Percentiles rank a stretch among this genome's conserved stretches.
Conservation (phyloP, 1,140 invertebrate species). For the Helicoverpa zea region DNA sequence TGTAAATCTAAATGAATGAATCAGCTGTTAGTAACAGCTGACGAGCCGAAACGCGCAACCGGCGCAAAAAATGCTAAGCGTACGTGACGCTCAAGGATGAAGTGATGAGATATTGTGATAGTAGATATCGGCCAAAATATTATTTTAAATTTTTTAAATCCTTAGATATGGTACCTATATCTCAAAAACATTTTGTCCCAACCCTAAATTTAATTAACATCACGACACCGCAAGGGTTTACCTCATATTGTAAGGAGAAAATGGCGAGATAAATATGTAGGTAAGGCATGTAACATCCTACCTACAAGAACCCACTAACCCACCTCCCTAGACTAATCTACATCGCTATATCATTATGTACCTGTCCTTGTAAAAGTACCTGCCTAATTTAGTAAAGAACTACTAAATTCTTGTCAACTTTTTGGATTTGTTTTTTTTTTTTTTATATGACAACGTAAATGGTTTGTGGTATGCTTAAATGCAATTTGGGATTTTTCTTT, state of each 20-base stretch:
- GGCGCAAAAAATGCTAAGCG: background rate
- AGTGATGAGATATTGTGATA: no score
- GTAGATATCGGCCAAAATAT: no score
- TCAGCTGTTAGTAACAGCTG: conserved; percentile 28
- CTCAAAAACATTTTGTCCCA: background rate
- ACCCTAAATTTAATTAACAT: conserved; percentile 21
- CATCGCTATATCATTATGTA: background rate
- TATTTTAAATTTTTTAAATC: no score
- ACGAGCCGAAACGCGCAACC: background rate
- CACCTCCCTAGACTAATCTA: background rate
- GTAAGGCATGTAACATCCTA: background rate
- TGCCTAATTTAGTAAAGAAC: no score
- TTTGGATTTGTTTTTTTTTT: no score
- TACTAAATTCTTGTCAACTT: no score
- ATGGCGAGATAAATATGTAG: conserved; percentile 17
- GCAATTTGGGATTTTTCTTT: background rate
- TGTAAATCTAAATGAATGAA: conserved; percentile 12
- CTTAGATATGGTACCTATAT: background rate
- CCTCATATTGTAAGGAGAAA: conserved; percentile 28
- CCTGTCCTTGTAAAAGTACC: background rate
- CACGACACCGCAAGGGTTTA: conserved; percentile 8
- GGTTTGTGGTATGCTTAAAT: no score
- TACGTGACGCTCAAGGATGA: no score
- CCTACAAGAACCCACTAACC: background rate
- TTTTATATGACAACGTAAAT: no score